A percentile compares a stretch with the other conserved stretches of the same genome.
Conservation (phyloP, 2,113 vertebrate species). For the Ptychochromis oligacanthus region DNA sequence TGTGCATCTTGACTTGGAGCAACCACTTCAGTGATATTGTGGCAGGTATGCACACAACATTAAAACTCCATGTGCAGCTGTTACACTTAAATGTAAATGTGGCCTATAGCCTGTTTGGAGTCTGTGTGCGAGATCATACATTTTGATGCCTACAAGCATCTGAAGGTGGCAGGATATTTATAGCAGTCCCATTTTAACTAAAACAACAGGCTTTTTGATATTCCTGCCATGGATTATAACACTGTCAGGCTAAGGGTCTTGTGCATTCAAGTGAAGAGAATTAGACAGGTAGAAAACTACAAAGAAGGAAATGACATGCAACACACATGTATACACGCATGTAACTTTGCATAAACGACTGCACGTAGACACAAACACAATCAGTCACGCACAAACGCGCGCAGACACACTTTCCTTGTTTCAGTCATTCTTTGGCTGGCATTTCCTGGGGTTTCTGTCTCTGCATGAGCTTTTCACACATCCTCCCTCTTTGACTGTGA, state of each 20-base stretch:
- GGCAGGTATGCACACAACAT: not conserved
- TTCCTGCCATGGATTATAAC: slow-evolving; percentile 41
- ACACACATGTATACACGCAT: slow-evolving; percentile 25
- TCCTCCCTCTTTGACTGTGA: slow-evolving; percentile 55
- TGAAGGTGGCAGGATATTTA: slow-evolving; percentile 23
- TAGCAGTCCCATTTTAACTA: slow-evolving; percentile 16
- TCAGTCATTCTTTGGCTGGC: slow-evolving; percentile 65
- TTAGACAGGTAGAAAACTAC: slow-evolving; percentile 56
- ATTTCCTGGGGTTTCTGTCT: slow-evolving; percentile 66
- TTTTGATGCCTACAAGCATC: not conserved
- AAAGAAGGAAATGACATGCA: slow-evolving; percentile 22
- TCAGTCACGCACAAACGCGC: not conserved
- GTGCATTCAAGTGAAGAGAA: slow-evolving; percentile 45
- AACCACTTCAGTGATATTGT: not conserved
- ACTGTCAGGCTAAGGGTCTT: slow-evolving; percentile 31
- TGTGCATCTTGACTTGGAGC: slow-evolving; percentile 14
- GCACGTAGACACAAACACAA: slow-evolving; percentile 19
- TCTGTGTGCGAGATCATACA: not conserved
- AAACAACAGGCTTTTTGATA: slow-evolving; percentile 46
- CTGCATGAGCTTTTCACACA: slow-evolving; percentile 69
- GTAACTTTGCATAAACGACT: not conserved
- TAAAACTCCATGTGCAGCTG: slow-evolving; percentile 1
- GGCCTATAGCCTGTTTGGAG: slow-evolving; percentile 10
- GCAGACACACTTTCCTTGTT: slow-evolving; percentile 48
- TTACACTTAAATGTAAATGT: slow-evolving; percentile 32